A percentile compares a stretch with the other conserved stretches of the same genome.
Conservation (phyloP, 2,113 vertebrate genomes). For the Sardina pilchardus region DNA sequence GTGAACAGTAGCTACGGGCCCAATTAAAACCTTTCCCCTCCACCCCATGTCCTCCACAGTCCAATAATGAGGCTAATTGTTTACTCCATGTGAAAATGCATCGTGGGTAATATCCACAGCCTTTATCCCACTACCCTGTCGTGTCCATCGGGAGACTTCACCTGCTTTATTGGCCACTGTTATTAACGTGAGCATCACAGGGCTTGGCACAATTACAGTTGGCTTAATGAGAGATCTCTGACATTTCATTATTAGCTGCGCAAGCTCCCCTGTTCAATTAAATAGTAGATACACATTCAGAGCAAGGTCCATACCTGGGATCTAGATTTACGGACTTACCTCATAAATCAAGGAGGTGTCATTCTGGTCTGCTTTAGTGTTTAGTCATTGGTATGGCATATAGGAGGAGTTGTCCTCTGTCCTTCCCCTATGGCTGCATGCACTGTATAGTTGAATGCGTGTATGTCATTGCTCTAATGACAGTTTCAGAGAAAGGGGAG, state of each 20-base stretch:
- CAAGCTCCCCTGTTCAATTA: slow-evolving; percentile 9
- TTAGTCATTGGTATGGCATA: neutral
- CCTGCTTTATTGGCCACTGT: slow-evolving; percentile 4
- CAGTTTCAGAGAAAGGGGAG: neutral
- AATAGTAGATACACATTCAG: slow-evolving; percentile 53
- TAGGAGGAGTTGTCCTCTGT: neutral
- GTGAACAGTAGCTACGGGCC: neutral
- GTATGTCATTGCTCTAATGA: neutral
- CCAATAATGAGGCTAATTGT: slow-evolving; percentile 17
- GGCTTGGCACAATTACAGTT: slow-evolving; percentile 4
- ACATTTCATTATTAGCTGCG: neutral
- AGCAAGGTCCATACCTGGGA: slow-evolving; percentile 48
- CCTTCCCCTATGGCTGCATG: neutral
- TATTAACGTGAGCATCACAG: neutral
- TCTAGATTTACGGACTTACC: slow-evolving; percentile 53
- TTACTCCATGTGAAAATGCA: slow-evolving; percentile 9
- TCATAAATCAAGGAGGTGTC: neutral
- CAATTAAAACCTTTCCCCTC: slow-evolving; percentile 14
- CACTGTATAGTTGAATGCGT: neutral
- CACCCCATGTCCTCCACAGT: neutral
- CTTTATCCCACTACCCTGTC: neutral
- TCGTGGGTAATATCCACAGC: slow-evolving; percentile 2
- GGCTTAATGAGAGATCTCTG: slow-evolving; percentile 8
- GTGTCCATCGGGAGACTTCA: neutral
- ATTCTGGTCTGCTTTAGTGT: neutral